Evolutionary conservation across 30 jellyfish, hydroid and myxozoan genomes (phyloP).

Genomic region (Pelagia noctiluca): DNA sequence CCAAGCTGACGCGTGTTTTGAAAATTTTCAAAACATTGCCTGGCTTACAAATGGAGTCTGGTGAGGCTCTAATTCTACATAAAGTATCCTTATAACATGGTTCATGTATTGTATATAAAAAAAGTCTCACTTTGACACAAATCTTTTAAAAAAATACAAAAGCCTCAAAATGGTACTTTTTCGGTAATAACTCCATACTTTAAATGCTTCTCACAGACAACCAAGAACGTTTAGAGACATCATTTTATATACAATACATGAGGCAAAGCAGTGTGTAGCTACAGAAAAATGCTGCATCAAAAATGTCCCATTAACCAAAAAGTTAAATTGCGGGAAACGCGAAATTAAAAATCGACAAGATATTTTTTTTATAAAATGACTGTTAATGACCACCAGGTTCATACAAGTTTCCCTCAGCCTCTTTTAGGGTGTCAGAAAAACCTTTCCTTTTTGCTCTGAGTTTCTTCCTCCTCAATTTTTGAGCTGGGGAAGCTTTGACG

Average conservation of each 20-base stretch:
- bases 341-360: background rate
- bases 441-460: too few species aligned
- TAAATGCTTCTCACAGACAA: too few species aligned
- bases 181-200: too few species aligned
- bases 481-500: background rate
- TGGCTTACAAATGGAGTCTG: background rate
- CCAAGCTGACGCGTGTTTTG: background rate
- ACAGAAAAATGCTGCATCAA: too few species aligned
- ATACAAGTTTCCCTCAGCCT: background rate
- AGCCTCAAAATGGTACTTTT: too few species aligned
- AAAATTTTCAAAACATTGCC: background rate
- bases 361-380: background rate
- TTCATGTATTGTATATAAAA: too few species aligned
- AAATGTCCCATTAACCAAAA: background rate
- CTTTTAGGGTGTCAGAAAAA: background rate
- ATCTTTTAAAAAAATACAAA: too few species aligned
- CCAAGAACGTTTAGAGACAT: too few species aligned
- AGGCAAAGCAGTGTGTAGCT: too few species aligned
- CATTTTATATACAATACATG: too few species aligned
- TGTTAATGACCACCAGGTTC: conserved; percentile 19
- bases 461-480: background rate
- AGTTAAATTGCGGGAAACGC: background rate
- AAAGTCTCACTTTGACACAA: too few species aligned
- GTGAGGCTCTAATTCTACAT: background rate
- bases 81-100: too few species aligned